phyloP scores from a whole-genome alignment of 2,797 vertebrate genomes.

The Myotis findleyi region DNA sequence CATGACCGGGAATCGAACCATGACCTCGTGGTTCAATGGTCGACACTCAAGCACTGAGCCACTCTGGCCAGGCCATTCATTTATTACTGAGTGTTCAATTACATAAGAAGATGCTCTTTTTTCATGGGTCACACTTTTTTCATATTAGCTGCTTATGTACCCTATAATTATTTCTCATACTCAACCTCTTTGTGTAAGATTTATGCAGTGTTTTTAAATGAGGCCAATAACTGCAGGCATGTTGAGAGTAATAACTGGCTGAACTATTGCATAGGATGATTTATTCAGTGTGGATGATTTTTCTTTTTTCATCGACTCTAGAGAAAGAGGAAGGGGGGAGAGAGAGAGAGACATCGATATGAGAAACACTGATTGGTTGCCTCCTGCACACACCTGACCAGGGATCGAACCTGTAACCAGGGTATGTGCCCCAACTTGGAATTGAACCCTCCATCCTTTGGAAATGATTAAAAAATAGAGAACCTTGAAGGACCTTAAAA shows the following conservation, averaged over 20 bases:
- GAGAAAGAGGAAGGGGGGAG: too few relatives aligned
- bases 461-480: conserved; percentile 22
- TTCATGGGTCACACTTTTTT: neutral
- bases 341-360: too few relatives aligned
- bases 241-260: neutral
- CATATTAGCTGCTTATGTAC: neutral
- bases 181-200: neutral
- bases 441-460: too few relatives aligned
- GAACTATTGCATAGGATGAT: neutral
- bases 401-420: too few relatives aligned
- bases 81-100: neutral
- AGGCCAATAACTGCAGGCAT: neutral
- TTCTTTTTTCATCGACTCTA: neutral
- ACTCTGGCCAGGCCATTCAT: neutral
- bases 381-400: too few relatives aligned
- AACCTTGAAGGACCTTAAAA: conserved; percentile 10
- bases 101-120: neutral
- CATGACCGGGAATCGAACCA: too few relatives aligned
- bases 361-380: too few relatives aligned
- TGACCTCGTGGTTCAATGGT: too few relatives aligned
- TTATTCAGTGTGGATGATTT: neutral
- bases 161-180: neutral
- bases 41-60: too few relatives aligned
- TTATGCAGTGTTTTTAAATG: conserved; percentile 12
- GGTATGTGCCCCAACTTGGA: too few relatives aligned